phyloP scores from a whole-genome alignment of 2,888 invertebrate species.

The Rhingia campestris region DNA sequence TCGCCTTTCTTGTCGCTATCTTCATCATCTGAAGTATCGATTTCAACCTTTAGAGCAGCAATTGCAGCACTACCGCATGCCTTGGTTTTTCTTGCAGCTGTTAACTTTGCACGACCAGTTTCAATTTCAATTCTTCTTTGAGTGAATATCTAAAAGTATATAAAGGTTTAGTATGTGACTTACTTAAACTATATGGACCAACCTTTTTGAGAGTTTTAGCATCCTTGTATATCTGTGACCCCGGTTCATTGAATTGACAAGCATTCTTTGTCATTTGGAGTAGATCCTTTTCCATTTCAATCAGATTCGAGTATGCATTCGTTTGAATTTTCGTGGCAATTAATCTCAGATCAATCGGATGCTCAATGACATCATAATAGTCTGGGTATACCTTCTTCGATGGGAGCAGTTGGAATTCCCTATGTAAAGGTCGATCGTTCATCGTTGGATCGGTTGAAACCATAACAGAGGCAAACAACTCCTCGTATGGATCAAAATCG shows the following conservation, averaged over 20 bases:
- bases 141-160: constrained; percentile 84
- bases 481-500: constrained; percentile 90
- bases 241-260: constrained; percentile 97
- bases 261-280: constrained; percentile 96
- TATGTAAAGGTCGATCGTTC: constrained; percentile 92
- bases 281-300: constrained; percentile 95
- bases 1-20: constrained; percentile 85
- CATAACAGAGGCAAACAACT: constrained; percentile 94
- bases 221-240: constrained; percentile 97
- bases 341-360: constrained; percentile 96
- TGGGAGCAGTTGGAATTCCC: constrained; percentile 95
- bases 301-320: constrained; percentile 89
- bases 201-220: constrained; percentile 94
- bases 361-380: constrained; percentile 96
- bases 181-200: background rate
- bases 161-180: background rate
- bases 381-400: constrained; percentile 96
- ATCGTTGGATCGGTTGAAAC: constrained; percentile 88
- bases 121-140: constrained; percentile 89
- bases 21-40: constrained; percentile 86
- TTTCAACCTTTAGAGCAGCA: constrained; percentile 84
- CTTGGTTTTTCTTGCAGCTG: constrained; percentile 83
- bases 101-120: constrained; percentile 86
- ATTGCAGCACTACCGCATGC: constrained; percentile 85
- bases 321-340: constrained; percentile 96